Percentiles rank a stretch among this genome's conserved stretches.
phyloP scores from a whole-genome alignment of 2,797 vertebrate genomes.

The Iguana delicatissima region DNA sequence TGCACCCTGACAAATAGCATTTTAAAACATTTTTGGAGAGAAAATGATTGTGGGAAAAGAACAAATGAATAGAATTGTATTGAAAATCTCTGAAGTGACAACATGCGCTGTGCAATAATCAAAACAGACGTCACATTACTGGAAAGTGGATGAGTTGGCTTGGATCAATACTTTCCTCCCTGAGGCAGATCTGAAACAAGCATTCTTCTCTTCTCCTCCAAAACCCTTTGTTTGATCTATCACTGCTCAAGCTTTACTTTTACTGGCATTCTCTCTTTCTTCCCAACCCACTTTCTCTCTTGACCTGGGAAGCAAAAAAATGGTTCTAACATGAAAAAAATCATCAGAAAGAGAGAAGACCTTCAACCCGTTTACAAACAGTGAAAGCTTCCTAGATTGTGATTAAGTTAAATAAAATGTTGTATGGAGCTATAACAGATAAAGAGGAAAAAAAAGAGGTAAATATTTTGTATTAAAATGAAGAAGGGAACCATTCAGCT shows the following conservation, averaged over 20 bases:
- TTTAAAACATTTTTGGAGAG: constrained; percentile 41
- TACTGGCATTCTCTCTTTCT: constrained; percentile 27
- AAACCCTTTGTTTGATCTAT: constrained; percentile 35
- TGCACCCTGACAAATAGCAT: constrained; percentile 46
- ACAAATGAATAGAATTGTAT: constrained; percentile 44
- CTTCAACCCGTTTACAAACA: constrained; percentile 40
- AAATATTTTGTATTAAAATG: constrained; percentile 41
- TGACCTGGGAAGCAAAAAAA: constrained; percentile 14
- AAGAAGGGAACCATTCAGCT: constrained; percentile 29
- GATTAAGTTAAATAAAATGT: constrained; percentile 45
- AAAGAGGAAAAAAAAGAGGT: constrained; percentile 14
- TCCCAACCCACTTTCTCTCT: constrained; percentile 27
- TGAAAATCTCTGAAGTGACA: constrained; percentile 43
- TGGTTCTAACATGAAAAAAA: constrained; percentile 16
- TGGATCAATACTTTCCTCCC: constrained; percentile 41
- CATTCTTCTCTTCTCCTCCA: constrained; percentile 35
- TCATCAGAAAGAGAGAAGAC: constrained; percentile 21
- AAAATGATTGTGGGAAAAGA: constrained; percentile 31
- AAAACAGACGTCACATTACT: constrained; percentile 32
- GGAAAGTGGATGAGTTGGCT: constrained; percentile 35
- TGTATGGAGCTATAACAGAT: constrained; percentile 23
- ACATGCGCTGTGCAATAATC: constrained; percentile 75
- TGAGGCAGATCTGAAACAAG: constrained; percentile 37
- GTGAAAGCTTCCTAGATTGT: constrained; percentile 43
- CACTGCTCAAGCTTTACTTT: constrained; percentile 47